Percentiles rank a stretch among this genome's conserved stretches.
These are phyloP conservation scores for Napeogenes sylphis DNA, from an alignment of 2,888 invertebrate species.

Conservation along the genomic window DNA sequence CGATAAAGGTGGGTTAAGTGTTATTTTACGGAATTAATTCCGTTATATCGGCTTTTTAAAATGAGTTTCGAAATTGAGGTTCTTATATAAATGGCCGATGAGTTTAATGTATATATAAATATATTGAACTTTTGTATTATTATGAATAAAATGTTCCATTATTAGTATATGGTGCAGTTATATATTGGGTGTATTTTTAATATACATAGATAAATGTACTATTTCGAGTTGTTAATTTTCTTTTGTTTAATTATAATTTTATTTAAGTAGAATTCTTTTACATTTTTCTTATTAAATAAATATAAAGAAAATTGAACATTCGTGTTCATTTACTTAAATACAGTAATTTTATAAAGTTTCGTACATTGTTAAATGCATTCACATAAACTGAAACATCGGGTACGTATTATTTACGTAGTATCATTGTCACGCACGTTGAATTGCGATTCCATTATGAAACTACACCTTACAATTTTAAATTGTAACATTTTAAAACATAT, in stretches of 20 bases:
- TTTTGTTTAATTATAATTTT: no score
- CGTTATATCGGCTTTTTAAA: slow-evolving; percentile 32
- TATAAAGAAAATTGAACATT: slow-evolving; percentile 31
- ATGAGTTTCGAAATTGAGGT: slow-evolving; percentile 6
- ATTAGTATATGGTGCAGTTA: no score
- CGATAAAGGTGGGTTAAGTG: slow-evolving; percentile 67
- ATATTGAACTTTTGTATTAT: no score
- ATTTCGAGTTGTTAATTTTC: no score
- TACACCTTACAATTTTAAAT: slow-evolving; percentile 47
- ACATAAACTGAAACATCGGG: slow-evolving; percentile 56
- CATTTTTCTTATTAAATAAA: not conserved
- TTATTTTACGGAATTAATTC: slow-evolving; percentile 56
- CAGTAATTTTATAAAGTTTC: slow-evolving; percentile 45
- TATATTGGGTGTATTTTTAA: slow-evolving; percentile 4
- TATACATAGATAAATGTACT: no score
- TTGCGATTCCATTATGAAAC: slow-evolving; percentile 72
- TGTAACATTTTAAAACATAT: slow-evolving; percentile 15
- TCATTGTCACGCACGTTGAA: slow-evolving; percentile 74
- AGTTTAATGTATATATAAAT: slow-evolving; percentile 10
- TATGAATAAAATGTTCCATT: no score
- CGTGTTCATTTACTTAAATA: slow-evolving; percentile 20
- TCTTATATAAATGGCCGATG: slow-evolving; percentile 15
- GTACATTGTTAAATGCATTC: slow-evolving; percentile 45
- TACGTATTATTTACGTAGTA: slow-evolving; percentile 63
- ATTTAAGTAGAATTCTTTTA: not conserved